These are phyloP conservation scores for Pycnonotus jocosus DNA, from an alignment of 2,113 vertebrate species.

Conservation along the genomic window DNA sequence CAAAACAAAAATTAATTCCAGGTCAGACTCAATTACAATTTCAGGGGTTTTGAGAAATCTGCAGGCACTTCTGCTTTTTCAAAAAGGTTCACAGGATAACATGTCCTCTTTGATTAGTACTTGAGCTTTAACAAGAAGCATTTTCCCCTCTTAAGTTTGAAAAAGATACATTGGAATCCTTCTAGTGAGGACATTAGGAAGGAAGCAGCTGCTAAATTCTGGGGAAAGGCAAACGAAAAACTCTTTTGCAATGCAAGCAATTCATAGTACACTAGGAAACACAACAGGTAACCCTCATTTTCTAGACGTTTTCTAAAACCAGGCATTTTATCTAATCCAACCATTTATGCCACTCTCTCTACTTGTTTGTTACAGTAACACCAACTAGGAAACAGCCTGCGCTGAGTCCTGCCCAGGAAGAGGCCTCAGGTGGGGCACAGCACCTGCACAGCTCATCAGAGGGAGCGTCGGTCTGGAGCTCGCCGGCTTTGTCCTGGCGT, in stretches of 20 bases:
- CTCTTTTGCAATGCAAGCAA: too few relatives aligned
- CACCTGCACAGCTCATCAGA: accelerated
- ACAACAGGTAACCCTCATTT: not conserved
- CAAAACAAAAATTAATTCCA: not conserved
- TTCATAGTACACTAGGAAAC: accelerated
- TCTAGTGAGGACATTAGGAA: not conserved
- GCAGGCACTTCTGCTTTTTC: not conserved
- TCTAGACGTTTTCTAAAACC: not conserved
- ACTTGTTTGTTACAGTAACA: accelerated
- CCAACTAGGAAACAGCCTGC: not conserved
- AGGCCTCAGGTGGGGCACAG: not conserved
- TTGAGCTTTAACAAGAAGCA: not conserved
- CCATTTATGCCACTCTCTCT: accelerated
- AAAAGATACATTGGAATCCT: not conserved
- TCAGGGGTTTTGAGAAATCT: accelerated
- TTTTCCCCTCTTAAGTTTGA: not conserved
- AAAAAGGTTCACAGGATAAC: not conserved
- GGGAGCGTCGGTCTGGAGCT: accelerated
- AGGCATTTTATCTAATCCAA: not conserved
- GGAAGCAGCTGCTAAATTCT: not conserved
- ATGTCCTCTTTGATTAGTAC: not conserved
- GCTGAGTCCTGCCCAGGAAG: accelerated
- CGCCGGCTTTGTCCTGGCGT: accelerated
- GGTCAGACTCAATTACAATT: not conserved
- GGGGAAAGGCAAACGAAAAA: accelerated